phyloP scores from a whole-genome alignment of 2,888 invertebrate species.

The Andrena dorsata region DNA sequence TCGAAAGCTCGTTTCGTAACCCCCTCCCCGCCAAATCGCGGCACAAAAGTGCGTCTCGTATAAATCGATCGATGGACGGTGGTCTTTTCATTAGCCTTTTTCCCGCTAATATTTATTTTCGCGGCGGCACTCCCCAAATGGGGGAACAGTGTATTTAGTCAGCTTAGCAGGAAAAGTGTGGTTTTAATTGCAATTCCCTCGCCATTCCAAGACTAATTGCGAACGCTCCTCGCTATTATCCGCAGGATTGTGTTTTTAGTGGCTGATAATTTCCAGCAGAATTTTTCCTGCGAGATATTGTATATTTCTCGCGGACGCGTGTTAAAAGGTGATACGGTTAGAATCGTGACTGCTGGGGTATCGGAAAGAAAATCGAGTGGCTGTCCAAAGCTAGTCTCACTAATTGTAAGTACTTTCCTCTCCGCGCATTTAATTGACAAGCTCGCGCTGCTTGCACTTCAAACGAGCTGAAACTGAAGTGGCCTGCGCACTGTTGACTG shows the following conservation, averaged over 20 bases:
- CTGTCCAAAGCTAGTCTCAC: too few relatives aligned
- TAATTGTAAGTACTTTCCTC: too few relatives aligned
- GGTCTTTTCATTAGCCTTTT: slow-evolving; percentile 53
- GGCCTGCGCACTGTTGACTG: too few relatives aligned
- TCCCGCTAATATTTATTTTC: slow-evolving; percentile 48
- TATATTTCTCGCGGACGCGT: too few relatives aligned
- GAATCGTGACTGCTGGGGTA: too few relatives aligned
- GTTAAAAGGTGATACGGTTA: too few relatives aligned
- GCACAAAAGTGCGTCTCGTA: slow-evolving; percentile 36
- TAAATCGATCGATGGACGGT: slow-evolving; percentile 54
- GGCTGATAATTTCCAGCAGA: not conserved
- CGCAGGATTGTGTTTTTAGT: not conserved
- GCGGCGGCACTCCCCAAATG: not conserved
- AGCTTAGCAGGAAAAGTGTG: not conserved
- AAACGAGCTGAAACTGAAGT: too few relatives aligned
- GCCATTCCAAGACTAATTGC: not conserved
- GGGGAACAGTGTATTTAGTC: not conserved
- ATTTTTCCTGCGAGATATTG: not conserved
- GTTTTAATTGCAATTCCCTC: slow-evolving; percentile 2
- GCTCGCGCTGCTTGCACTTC: too few relatives aligned
- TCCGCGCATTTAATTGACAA: too few relatives aligned
- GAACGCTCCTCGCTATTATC: not conserved
- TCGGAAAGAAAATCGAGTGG: too few relatives aligned
- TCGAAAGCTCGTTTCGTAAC: slow-evolving; percentile 46
- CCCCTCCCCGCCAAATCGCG: not conserved